Evolutionary conservation across 2,888 invertebrate species (phyloP), one percentile per base, ranked within the genome.

Genomic region (Idaea straminata): DNA sequence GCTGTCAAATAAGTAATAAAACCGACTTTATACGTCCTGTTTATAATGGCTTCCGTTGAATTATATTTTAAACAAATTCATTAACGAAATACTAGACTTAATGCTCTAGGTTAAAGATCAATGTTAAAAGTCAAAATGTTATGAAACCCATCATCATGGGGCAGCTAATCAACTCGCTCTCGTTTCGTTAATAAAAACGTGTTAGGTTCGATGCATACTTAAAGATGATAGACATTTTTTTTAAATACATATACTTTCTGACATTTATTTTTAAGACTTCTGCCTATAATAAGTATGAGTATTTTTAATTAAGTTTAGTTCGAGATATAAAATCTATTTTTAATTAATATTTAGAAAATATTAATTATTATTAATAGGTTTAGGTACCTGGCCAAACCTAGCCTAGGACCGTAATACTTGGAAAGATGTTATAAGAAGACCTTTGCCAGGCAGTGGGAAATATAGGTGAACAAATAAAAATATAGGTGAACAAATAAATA

Each of bases 1-100:
- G 65, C 77, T 80, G 81, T 82, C 83, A 77, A 74, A 76, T 66
- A 72, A 67, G 78, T 72, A 68, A 82, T 84, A 82, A 85, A 83
- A 71, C 66, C 69, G 73, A 77, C 69, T 86, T 86, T 86, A 88
- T 86, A 78, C 74, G 77, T 88, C 86, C 88, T 84, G 84, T 67
- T 66, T 60, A 34, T 78, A 80, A 85, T 80, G 76, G 80, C 79
- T 84, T 87, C 87, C 87, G 86, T 72, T 73, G 79, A 83, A 83
- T 82, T 79, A 80, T 74, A 69, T 71, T 70, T 74, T 73, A 73
- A 77, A 81, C 76, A 79, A 82, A 83, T 80, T 81, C 76, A 81
- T 82, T 82, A 79, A 70, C 67, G 59, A 71, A 63, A 69, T 69
- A 66, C 68, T 64, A 73, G 68, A 72, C 70, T 68, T 62, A 66